Conservation (phyloP, 1,140 invertebrate genomes). For the Zeugodacus cucurbitae region DNA sequence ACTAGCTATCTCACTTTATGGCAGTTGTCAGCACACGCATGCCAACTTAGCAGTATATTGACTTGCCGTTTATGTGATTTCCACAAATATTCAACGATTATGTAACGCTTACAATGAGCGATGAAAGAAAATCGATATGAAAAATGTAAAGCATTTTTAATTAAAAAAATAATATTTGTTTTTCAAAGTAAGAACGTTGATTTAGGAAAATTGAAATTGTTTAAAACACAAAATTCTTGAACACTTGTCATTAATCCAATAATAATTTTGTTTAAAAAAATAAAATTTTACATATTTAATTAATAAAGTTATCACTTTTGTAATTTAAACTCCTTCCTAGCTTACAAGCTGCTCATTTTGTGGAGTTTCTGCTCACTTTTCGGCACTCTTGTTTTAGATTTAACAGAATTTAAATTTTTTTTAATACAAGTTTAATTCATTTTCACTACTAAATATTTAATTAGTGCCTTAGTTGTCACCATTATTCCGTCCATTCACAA, state of each 20-base stretch:
- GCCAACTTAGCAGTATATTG: neutral
- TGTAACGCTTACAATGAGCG: neutral
- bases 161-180: neutral
- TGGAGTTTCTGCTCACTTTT: neutral
- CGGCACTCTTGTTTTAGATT: neutral
- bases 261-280: too few species aligned
- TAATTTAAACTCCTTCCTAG: neutral
- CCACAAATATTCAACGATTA: conserved; percentile 2
- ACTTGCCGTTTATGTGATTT: neutral
- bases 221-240: too few species aligned
- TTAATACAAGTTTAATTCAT: neutral
- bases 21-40: neutral
- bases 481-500: neutral
- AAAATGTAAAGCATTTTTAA: neutral
- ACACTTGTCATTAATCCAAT: too few species aligned
- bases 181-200: too few species aligned
- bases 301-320: neutral
- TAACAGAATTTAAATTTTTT: neutral
- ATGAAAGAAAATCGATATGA: neutral
- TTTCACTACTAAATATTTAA: neutral
- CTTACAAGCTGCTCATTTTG: neutral
- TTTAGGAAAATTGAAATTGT: too few species aligned
- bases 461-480: neutral
- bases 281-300: too few species aligned
- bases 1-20: conserved; percentile 22